Evolutionary conservation across 37 sponge, comb jelly and placozoan species (phyloP), one percentile per base, ranked within the genome.

Genomic region (Cladorhizidae sp.): DNA sequence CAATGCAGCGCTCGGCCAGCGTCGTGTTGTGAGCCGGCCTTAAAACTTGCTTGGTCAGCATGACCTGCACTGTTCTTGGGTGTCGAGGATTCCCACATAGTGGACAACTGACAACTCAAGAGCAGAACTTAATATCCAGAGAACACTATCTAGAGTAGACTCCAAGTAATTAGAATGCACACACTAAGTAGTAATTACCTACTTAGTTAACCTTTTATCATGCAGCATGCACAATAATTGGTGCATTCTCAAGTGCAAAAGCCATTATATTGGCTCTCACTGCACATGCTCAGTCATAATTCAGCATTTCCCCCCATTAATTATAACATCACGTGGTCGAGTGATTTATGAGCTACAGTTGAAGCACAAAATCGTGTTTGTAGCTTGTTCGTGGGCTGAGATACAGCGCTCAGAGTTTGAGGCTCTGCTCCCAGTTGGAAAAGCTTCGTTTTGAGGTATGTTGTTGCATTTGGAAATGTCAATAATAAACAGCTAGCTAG

Each of bases 251-350:
- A 59, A 59, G 18, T 59, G 61, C 61, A 59, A 59, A 59, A 28
- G 61, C 61, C 61, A 59, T 17, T 59, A 59, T 17, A 17, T 26
- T 59, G 61, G 61, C 61, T 59, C 61, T 26, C 61, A 59, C 61
- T 59, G 61, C 61, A 59, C 61, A 59, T 59, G 61, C 61, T 59
- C 61, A 59, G 61, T 59, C 61, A 59, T 59, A 18, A 59, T 59
- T 59, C 61, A 59, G 28, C 61, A 59, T 59, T 23, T 28, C 18
- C 6, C 3, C 6, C 3, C 6, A 45, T 12, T 45, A 45, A 45
- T 45, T 45, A 12, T 45, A 12, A 9, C 49, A 45, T 45, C 49
- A 45, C 17, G n/a, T 28, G 61, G 6, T 23, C 61, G 5, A 59
- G 18, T 28, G n/a, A 26, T 23, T 3, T 18, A 59, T 17, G 8